A percentile compares a stretch with the other conserved stretches of the same genome.
These are phyloP conservation scores for Jaculus jaculus DNA, from an alignment of 2,113 vertebrate species.

Conservation along the genomic window DNA sequence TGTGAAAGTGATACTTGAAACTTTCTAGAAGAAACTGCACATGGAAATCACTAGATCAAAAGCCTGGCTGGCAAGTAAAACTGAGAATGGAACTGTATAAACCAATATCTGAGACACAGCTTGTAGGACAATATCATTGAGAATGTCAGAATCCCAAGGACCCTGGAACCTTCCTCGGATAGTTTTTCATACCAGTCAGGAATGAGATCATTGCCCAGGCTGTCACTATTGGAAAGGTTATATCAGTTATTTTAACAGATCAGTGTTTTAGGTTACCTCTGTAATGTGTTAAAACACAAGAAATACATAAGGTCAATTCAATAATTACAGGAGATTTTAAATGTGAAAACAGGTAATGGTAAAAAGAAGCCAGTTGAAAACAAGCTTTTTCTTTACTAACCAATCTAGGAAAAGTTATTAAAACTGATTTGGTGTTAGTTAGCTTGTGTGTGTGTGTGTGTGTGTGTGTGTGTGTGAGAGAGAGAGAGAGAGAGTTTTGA, in stretches of 20 bases:
- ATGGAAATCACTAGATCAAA: constrained; percentile 21
- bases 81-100: constrained; percentile 19
- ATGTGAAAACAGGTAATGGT: neutral
- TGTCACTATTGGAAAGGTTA: neutral
- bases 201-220: neutral
- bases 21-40: neutral
- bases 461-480: no score
- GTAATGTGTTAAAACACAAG: neutral
- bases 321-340: neutral
- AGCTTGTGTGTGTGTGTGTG: neutral
- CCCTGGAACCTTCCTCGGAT: neutral
- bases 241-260: neutral
- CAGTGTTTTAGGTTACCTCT: neutral
- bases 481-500: neutral
- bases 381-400: neutral
- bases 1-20: neutral
- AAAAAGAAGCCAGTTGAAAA: constrained; percentile 12
- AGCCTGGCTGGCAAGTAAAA: constrained; percentile 22
- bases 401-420: neutral
- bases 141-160: neutral
- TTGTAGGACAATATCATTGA: neutral
- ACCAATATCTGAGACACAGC: constrained; percentile 9
- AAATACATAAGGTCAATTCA: neutral
- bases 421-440: neutral
- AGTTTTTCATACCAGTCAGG: neutral